Evolutionary conservation across 2,888 invertebrate species (phyloP).

Genomic region (Phyllotreta striolata): DNA sequence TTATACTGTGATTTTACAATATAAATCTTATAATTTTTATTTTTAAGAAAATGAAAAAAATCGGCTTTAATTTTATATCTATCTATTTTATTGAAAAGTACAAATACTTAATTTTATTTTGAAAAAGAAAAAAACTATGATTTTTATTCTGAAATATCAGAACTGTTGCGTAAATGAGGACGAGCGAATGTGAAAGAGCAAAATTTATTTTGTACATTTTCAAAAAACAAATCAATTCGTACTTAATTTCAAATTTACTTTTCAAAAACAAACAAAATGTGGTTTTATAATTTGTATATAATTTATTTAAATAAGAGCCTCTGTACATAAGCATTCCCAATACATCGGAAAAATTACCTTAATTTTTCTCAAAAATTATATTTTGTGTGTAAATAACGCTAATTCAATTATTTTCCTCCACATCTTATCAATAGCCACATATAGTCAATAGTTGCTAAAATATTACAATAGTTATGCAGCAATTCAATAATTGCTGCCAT

Average conservation of each 20-base stretch:
- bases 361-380: constrained; percentile 17
- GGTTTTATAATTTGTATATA: constrained; percentile 47
- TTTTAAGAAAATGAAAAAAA: constrained; percentile 38
- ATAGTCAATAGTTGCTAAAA: constrained; percentile 57
- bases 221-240: constrained; percentile 35
- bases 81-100: constrained; percentile 46
- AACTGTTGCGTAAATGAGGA: constrained; percentile 37
- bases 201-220: constrained; percentile 43
- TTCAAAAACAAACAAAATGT: constrained; percentile 40
- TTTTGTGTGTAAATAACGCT: constrained; percentile 31
- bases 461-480: constrained; percentile 56
- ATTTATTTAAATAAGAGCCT: constrained; percentile 44
- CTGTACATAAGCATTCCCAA: constrained; percentile 46
- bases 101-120: constrained; percentile 46
- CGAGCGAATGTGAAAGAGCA: constrained; percentile 38
- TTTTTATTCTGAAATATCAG: constrained; percentile 39
- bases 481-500: constrained; percentile 45
- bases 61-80: constrained; percentile 42
- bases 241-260: constrained; percentile 35
- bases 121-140: constrained; percentile 36
- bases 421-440: constrained; percentile 53
- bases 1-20: constrained; percentile 50
- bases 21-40: constrained; percentile 46
- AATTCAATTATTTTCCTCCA: constrained; percentile 36
- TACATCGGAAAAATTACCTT: constrained; percentile 27